phyloP scores from a whole-genome alignment of 1,140 invertebrate genomes.

The Euwallacea similis region DNA sequence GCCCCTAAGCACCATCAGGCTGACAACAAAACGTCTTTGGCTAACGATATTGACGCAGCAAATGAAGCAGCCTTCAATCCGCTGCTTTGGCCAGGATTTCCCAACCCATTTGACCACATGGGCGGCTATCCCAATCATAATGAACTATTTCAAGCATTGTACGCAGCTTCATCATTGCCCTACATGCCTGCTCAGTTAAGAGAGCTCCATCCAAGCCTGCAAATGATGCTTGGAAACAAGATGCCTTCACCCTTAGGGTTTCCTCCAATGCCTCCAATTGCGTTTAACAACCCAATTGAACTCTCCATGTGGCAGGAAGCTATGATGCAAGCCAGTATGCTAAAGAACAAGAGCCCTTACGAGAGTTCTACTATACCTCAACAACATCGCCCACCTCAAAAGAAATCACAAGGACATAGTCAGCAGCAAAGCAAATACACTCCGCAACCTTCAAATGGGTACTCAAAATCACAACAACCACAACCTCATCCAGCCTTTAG shows the following conservation, averaged over 20 bases:
- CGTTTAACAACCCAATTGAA: conserved; percentile 63
- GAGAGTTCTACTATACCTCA: conserved; percentile 43
- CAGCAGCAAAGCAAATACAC: conserved; percentile 35
- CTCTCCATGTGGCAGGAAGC: conserved; percentile 69
- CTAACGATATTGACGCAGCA: conserved; percentile 66
- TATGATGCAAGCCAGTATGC: conserved; percentile 58
- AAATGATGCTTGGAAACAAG: conserved; percentile 49
- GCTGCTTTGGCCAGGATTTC: conserved; percentile 70
- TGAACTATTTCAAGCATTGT: conserved; percentile 57
- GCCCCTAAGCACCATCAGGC: conserved; percentile 28
- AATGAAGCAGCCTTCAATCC: conserved; percentile 68
- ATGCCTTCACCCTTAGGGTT: conserved; percentile 52
- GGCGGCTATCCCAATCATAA: conserved; percentile 45
- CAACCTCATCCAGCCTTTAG: conserved; percentile 9
- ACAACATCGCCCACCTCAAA: conserved; percentile 33
- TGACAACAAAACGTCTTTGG: conserved; percentile 50
- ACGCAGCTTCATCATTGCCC: conserved; percentile 47
- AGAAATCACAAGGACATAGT: conserved; percentile 25
- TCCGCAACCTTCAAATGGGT: conserved; percentile 21
- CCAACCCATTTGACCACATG: conserved; percentile 62
- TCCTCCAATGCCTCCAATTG: conserved; percentile 51
- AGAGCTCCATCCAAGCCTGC: conserved; percentile 53
- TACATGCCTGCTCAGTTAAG: conserved; percentile 54
- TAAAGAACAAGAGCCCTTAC: conserved; percentile 48
- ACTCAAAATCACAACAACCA: conserved; percentile 22